Percentiles rank a stretch among this genome's conserved stretches.
phyloP scores from a whole-genome alignment of 35 echinoderm and acorn worm genomes.

The Ophiothrix spiculata region DNA sequence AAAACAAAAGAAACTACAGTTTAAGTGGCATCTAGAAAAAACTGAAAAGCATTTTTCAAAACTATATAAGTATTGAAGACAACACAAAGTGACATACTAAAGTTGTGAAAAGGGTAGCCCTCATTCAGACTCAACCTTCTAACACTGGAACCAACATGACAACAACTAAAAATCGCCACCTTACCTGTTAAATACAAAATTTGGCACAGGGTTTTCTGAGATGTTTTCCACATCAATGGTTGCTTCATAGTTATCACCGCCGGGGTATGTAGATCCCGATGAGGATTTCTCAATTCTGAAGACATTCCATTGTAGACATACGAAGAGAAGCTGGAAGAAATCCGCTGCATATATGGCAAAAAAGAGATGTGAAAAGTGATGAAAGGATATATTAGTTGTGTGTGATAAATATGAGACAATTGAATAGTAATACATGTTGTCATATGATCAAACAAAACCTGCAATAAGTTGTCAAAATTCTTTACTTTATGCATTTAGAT shows the following conservation, averaged over 20 bases:
- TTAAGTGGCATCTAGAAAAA: too few relatives aligned
- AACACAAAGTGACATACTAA: neutral
- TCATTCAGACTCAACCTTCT: neutral
- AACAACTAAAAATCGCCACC: neutral
- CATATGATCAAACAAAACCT: neutral
- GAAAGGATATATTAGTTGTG: neutral
- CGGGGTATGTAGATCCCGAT: constrained; percentile 25
- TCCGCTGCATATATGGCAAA: constrained; percentile 53
- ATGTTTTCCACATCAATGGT: constrained; percentile 74
- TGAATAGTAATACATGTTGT: neutral
- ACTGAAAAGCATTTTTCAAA: neutral
- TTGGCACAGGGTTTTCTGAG: constrained; percentile 74
- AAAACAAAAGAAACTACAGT: too few relatives aligned
- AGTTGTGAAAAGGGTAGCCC: neutral
- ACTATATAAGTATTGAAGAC: neutral
- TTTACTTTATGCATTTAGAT: too few relatives aligned
- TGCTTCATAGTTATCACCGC: constrained; percentile 84
- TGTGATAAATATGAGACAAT: neutral
- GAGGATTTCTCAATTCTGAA: constrained; percentile 62
- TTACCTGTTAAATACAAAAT: constrained; percentile 86
- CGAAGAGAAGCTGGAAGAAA: constrained; percentile 90
- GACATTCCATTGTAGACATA: constrained; percentile 89
- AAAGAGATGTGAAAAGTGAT: neutral
- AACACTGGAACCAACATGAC: neutral
- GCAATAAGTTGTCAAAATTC: too few relatives aligned